Percentiles rank a stretch among this genome's conserved stretches.
Conservation (phyloP, 1,140 invertebrate species). For the Pseudomyrmex flavicornis region DNA sequence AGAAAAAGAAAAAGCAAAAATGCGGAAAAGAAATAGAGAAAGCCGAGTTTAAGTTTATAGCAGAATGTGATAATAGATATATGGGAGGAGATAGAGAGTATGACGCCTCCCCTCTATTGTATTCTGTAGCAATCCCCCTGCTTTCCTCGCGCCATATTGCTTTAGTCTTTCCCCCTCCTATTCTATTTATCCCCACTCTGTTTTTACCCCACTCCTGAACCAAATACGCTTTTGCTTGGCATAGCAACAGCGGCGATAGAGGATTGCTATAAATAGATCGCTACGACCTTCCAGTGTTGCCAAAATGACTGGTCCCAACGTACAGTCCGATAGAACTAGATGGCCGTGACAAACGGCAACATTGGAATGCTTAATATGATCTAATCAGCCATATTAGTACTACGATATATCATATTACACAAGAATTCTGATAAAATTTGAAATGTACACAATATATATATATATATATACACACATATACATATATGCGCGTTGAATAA, state of each 20-base stretch:
- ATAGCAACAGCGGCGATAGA: slow-evolving; percentile 82
- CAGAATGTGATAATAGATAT: slow-evolving; percentile 61
- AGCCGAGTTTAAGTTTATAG: slow-evolving; percentile 36
- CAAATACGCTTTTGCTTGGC: slow-evolving; percentile 68
- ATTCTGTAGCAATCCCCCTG: slow-evolving; percentile 65
- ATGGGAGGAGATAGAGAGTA: slow-evolving; percentile 67
- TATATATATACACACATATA: too few species aligned
- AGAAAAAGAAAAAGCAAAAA: neutral
- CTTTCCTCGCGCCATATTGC: slow-evolving; percentile 21
- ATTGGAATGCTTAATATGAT: slow-evolving; percentile 48
- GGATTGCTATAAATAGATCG: slow-evolving; percentile 78
- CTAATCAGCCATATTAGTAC: slow-evolving; percentile 24
- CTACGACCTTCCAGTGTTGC: slow-evolving; percentile 76
- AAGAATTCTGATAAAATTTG: neutral
- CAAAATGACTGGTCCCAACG: slow-evolving; percentile 75
- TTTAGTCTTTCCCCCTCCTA: slow-evolving; percentile 32
- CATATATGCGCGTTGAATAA: neutral
- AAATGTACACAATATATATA: too few species aligned
- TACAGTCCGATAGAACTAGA: slow-evolving; percentile 57
- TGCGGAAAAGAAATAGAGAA: slow-evolving; percentile 40
- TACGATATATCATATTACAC: neutral
- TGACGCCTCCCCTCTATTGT: slow-evolving; percentile 76
- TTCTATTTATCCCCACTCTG: slow-evolving; percentile 9
- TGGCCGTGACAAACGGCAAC: slow-evolving; percentile 76
- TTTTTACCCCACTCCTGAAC: slow-evolving; percentile 30